phyloP scores from a whole-genome alignment of 2,113 vertebrate species.

The Phaetusa simplex region DNA sequence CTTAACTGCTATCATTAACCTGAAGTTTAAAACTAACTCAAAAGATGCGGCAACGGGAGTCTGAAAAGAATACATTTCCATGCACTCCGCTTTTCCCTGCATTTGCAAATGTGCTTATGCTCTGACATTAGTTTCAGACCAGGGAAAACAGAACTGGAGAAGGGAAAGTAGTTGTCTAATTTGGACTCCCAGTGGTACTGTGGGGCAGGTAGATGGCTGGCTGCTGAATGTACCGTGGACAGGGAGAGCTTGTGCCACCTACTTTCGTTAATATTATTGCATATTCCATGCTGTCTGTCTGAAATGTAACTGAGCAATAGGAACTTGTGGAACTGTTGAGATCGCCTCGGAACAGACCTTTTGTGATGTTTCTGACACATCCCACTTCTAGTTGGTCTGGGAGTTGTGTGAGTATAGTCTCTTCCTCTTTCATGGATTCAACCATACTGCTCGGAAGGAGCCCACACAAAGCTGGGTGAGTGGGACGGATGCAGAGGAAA shows the following conservation, averaged over 20 bases:
- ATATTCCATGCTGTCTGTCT: not conserved
- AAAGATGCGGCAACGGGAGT: not conserved
- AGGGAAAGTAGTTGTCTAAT: not conserved
- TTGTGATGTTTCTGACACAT: accelerated
- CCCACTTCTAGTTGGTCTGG: not conserved
- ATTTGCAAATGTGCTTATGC: not conserved
- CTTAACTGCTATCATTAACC: not conserved
- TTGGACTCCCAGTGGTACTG: not conserved
- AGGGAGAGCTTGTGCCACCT: not conserved
- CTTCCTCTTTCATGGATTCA: not conserved
- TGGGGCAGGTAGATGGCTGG: not conserved
- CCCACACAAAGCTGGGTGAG: not conserved
- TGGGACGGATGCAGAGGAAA: not conserved
- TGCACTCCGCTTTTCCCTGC: not conserved
- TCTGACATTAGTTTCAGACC: not conserved
- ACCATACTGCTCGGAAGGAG: not conserved
- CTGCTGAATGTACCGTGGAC: not conserved
- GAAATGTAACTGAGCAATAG: not conserved
- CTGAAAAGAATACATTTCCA: not conserved
- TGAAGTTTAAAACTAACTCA: not conserved
- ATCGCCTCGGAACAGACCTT: not conserved
- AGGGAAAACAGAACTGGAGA: not conserved
- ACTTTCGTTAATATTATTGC: not conserved
- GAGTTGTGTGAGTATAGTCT: not conserved
- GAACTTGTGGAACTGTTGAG: not conserved